Percentiles rank a stretch among this genome's conserved stretches.
These are phyloP conservation scores for Sarcophilus harrisii DNA, from an alignment of 2,797 vertebrate species.

Conservation along the genomic window DNA sequence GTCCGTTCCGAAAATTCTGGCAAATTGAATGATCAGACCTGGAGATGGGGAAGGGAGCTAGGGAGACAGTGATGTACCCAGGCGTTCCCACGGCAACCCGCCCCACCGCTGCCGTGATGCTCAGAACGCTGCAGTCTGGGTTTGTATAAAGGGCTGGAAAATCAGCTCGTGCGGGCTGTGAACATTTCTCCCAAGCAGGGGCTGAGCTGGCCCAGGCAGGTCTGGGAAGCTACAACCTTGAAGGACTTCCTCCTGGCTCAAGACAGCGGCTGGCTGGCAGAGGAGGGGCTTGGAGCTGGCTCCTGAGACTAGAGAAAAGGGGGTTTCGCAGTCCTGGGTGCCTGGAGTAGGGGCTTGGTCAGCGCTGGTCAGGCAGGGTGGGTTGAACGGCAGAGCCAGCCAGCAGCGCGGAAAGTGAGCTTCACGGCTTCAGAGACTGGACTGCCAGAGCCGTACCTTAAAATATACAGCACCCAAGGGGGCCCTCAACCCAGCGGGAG, in stretches of 20 bases:
- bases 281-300: constrained; percentile 1
- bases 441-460: not conserved
- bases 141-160: constrained; percentile 57
- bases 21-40: constrained; percentile 60
- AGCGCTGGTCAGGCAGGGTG: not conserved
- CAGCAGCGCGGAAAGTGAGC: not conserved
- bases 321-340: not conserved
- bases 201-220: not conserved
- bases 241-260: not conserved
- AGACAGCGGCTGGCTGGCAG: not conserved
- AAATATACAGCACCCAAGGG: not conserved
- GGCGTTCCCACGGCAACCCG: constrained; percentile 66
- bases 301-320: not conserved
- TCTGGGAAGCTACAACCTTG: not conserved
- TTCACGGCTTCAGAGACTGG: not conserved
- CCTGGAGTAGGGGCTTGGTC: not conserved
- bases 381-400: not conserved
- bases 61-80: not conserved
- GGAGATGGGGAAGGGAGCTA: not conserved
- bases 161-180: constrained; percentile 14
- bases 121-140: constrained; percentile 41
- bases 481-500: not conserved
- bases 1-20: not conserved
- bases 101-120: constrained; percentile 15
- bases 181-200: not conserved